These are phyloP conservation scores for Camponotus fellah DNA, from an alignment of 2,888 invertebrate species.

Conservation along the genomic window DNA sequence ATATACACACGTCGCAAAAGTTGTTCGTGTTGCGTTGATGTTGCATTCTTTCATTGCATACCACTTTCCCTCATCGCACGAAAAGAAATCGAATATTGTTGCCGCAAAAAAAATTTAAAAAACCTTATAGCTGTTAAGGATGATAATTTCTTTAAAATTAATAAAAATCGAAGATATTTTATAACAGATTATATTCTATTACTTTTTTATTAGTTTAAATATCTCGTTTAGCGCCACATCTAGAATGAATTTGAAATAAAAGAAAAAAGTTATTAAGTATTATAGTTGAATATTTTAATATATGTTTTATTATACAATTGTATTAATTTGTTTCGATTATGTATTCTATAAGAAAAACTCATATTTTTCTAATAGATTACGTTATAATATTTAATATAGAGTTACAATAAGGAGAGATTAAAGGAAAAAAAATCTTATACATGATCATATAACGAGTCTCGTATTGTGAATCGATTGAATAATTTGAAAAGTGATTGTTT, in stretches of 20 bases:
- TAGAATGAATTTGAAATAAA: background rate
- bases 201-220: background rate
- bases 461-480: no score
- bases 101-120: background rate
- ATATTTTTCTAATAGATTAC: background rate
- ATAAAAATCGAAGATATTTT: background rate
- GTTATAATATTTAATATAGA: background rate
- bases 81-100: background rate
- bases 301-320: background rate
- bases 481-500: no score
- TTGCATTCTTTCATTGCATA: constrained; percentile 21
- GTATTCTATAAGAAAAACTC: background rate
- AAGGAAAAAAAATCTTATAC: background rate
- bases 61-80: background rate
- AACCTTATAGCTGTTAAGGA: background rate
- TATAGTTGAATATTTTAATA: background rate
- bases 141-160: background rate
- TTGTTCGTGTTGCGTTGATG: constrained; percentile 12
- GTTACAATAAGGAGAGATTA: background rate
- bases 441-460: no score
- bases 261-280: background rate
- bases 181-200: background rate
- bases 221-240: background rate
- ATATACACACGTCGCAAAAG: constrained; percentile 50
- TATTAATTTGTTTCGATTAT: background rate